Evolutionary conservation across 2,113 vertebrate genomes (phyloP).

Genomic region (Miniopterus natalensis): DNA sequence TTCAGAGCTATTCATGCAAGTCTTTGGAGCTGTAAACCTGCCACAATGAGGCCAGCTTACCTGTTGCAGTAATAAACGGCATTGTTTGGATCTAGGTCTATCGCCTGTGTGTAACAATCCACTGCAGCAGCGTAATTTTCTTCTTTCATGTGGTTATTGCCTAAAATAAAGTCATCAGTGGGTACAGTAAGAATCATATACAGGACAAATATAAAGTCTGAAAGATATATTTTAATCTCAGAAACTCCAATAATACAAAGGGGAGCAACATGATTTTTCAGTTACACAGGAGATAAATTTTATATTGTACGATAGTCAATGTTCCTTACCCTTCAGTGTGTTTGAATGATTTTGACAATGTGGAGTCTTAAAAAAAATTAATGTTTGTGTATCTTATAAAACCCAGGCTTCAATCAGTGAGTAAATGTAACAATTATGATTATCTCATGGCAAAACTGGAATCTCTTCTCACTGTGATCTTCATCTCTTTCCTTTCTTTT

Average conservation of each 20-base stretch:
- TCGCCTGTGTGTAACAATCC: constrained; percentile 96
- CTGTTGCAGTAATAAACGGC: constrained; percentile 99
- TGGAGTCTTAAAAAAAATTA: constrained; percentile 16
- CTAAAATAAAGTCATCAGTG: constrained; percentile 86
- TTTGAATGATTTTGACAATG: background rate
- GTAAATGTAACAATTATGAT: background rate
- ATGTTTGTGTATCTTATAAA: constrained; percentile 23
- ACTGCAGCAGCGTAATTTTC: constrained; percentile 96
- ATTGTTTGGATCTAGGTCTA: constrained; percentile 96
- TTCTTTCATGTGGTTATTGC: constrained; percentile 99
- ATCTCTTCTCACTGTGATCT: background rate
- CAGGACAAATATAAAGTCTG: constrained; percentile 17
- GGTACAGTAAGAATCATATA: constrained; percentile 52
- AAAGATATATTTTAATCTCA: constrained; percentile 29
- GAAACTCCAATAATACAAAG: constrained; percentile 36
- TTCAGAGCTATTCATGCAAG: background rate
- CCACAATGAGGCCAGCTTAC: constrained; percentile 82
- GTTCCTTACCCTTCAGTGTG: background rate
- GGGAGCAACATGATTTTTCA: constrained; percentile 8
- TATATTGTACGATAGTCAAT: background rate
- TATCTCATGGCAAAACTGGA: background rate
- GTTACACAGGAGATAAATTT: background rate
- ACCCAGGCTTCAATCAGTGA: background rate
- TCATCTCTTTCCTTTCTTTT: background rate
- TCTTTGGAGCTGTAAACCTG: background rate